Conservation (phyloP, 2,797 vertebrate species). For the Amazona ochrocephala region DNA sequence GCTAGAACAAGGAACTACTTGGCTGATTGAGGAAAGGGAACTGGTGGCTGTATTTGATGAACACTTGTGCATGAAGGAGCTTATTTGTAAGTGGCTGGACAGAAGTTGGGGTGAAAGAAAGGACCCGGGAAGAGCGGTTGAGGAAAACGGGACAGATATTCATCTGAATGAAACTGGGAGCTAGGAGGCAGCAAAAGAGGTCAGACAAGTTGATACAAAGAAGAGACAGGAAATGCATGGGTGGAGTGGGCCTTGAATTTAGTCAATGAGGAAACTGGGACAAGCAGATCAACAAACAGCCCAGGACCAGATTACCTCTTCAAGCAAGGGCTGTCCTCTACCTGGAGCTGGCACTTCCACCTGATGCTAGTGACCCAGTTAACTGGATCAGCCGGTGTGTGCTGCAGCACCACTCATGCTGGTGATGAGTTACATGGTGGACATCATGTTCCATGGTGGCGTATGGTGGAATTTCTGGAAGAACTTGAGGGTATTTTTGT, state of each 20-base stretch:
- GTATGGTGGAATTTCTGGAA: neutral
- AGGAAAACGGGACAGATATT: neutral
- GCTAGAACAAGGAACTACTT: neutral
- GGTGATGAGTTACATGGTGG: neutral
- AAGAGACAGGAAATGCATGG: neutral
- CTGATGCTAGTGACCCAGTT: neutral
- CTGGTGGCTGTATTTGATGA: neutral
- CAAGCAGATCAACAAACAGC: neutral
- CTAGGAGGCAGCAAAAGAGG: neutral
- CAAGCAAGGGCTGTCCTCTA: rapidly evolving
- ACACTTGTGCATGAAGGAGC: neutral
- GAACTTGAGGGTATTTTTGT: neutral
- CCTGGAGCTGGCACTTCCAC: rapidly evolving
- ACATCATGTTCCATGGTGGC: neutral
- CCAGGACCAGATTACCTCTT: neutral
- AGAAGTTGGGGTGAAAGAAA: neutral
- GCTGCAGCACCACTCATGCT: neutral
- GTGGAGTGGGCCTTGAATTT: neutral
- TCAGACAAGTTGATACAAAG: neutral
- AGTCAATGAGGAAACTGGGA: neutral
- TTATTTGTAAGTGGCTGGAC: neutral
- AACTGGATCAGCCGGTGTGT: neutral
- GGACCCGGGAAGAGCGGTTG: neutral
- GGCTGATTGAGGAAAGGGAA: neutral
- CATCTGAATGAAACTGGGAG: neutral